Base-by-base conservation (phyloP, 1,140 invertebrate species). In the Mactra quadrangularis region DNA sequence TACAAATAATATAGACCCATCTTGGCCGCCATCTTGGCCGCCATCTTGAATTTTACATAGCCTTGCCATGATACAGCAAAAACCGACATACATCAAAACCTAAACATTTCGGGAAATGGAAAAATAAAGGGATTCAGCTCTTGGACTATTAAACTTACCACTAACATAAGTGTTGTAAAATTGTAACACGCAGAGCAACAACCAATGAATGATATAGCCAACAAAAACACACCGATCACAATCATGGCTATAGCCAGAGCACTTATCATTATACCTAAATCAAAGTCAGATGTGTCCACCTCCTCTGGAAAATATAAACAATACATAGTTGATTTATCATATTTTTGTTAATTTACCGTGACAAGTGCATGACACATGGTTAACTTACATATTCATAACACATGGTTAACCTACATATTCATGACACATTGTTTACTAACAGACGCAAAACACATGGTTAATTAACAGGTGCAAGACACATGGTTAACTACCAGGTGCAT, bases 121-220 rank as follows among this genome's bases (percentile, higher is more conserved):
- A n/a, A n/a, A n/a, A n/a, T n/a, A n/a, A n/a, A n/a, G n/a, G n/a
- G n/a, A n/a, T n/a, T n/a, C n/a, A n/a, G n/a, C n/a, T n/a, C n/a
- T n/a, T n/a, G n/a, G n/a, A n/a, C n/a, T n/a, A n/a, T n/a, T n/a
- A 15, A 15, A 59, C 55, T 19, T 71, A 71, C 68, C 68, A 71
- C 52, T 1, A 71, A 45, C 47, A 55, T 55, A 1, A 71, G 17
- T 29, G 68, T 53, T 3, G 47, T 31, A n/a, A 71, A 53, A 15
- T 53, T 55, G 22, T 27, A 71, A 19, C 68, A 71, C 11, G 68
- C 68, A 3, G 38, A 22, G 50, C 68, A 71, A 27, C 68, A 71
- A 22, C 68, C 68, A 19, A 52, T 27, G 47, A 71, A 71, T 4
- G 68, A 71, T 4, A 71, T 15, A 3, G 29, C 68, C 13, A 71